Base-by-base conservation (phyloP, 2,888 invertebrate species). In the Alloplasta piceator region DNA sequence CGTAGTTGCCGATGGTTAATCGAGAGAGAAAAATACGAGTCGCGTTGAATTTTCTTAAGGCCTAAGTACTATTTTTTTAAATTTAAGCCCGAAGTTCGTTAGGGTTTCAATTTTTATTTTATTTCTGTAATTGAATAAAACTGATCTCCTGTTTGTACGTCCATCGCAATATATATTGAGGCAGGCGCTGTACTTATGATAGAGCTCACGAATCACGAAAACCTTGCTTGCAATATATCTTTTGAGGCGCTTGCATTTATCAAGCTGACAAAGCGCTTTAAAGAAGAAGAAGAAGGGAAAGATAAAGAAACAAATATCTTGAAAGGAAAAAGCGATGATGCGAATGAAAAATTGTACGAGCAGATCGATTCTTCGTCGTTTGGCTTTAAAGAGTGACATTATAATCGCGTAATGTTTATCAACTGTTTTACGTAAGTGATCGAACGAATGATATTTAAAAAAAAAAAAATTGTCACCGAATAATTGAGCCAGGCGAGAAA, bases 161-260 rank as follows among this genome's bases (percentile, higher is more conserved):
- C 41, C 36, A 68, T 6, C 41, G 55, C 39, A 48, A 39, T 43
- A 56, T 14, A 50, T 41, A 52, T 6, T n/a, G 9, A 52, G 52
- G 79, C 58, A 73, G 55, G 61, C 72, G 63, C 14, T 71, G 60
- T 71, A 71, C 70, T 71, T 71, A 71, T 9, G 66, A 74, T 52
- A 67, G 58, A 68, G 14, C 63, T 76, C 60, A 60, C 43, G 55
- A 71, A 71, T 74, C 46, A 12, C 55, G 61, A 36, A 36, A 71
- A 61, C 26, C 9, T 77, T 77, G 82, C 82, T 80, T 68, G 68
- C 76, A 70, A 82, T 79, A 79, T 70, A 74, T 52, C 52, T 61
- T 68, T 71, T 64, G 46, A 78, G 43, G 52, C 56, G 74, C 80
- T 76, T 77, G 76, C 76, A 80, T 77, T 80, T 77, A 77, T 73